Conservation (phyloP, 2,113 vertebrate species). For the Pogonocichla stellata region DNA sequence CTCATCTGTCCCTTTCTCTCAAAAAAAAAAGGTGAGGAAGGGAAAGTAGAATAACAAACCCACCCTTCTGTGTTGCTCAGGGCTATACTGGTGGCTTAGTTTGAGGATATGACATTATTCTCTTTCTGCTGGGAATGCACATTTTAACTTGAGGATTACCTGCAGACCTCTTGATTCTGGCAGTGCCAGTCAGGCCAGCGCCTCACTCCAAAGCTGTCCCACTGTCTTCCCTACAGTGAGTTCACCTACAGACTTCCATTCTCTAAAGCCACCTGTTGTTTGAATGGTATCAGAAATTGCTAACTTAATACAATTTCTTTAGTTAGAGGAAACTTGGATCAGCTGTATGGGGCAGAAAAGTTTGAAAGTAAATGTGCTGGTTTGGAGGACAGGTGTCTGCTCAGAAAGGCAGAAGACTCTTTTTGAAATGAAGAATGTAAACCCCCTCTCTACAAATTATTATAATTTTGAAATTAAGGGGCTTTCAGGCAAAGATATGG, state of each 20-base stretch:
- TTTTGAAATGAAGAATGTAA: too few relatives aligned
- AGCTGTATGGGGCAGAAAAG: neutral
- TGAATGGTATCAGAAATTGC: neutral
- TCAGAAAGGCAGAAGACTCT: too few relatives aligned
- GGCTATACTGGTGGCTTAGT: neutral
- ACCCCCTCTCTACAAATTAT: too few relatives aligned
- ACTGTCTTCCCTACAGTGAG: neutral
- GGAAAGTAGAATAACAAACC: neutral
- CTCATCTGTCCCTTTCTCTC: neutral
- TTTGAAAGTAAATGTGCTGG: neutral
- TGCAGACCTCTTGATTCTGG: neutral
- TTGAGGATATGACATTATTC: neutral
- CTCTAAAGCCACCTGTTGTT: neutral
- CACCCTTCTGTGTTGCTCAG: neutral
- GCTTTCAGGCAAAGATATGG: too few relatives aligned
- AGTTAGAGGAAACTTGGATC: neutral
- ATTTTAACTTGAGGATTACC: neutral
- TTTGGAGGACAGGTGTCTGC: too few relatives aligned
- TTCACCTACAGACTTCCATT: neutral
- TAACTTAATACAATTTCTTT: neutral
- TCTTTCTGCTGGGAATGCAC: neutral
- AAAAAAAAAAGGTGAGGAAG: neutral
- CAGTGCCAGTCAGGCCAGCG: rapidly evolving
- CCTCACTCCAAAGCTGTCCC: rapidly evolving
- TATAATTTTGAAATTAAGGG: too few relatives aligned